phyloP scores from a whole-genome alignment of 2,888 invertebrate genomes.

The Apocheima hispidaria region DNA sequence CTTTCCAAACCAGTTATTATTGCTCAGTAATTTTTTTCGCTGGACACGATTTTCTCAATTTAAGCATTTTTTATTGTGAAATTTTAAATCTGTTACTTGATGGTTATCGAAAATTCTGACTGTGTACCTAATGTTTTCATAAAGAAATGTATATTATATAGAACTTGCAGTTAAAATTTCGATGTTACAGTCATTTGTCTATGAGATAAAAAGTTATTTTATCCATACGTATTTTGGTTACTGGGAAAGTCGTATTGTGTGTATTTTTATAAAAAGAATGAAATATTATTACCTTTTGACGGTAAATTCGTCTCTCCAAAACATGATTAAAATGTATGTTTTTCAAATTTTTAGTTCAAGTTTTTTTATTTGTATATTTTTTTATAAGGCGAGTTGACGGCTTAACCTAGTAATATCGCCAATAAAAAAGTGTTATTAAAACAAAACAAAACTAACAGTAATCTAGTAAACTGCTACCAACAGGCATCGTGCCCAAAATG shows the following conservation, averaged over 20 bases:
- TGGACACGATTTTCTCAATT: slow-evolving; percentile 28
- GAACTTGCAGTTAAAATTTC: slow-evolving; percentile 65
- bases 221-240: slow-evolving; percentile 40
- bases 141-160: slow-evolving; percentile 55
- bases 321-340: neutral
- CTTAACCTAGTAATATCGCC: too few relatives aligned
- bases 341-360: too few relatives aligned
- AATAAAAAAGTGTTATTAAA: too few relatives aligned
- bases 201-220: slow-evolving; percentile 61
- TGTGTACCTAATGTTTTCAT: slow-evolving; percentile 68
- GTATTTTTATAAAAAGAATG: neutral
- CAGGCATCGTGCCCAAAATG: too few relatives aligned
- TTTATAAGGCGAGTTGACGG: too few relatives aligned
- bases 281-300: too few relatives aligned
- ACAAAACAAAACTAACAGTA: too few relatives aligned
- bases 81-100: slow-evolving; percentile 70
- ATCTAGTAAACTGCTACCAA: too few relatives aligned
- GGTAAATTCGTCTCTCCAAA: neutral
- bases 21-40: slow-evolving; percentile 36
- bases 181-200: slow-evolving; percentile 65
- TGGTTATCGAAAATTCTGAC: slow-evolving; percentile 63
- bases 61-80: slow-evolving; percentile 45
- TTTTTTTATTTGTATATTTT: too few relatives aligned
- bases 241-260: slow-evolving; percentile 39
- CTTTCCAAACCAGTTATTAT: neutral